Conservation (phyloP, 2,113 vertebrate genomes). For the Misgurnus mizolepis region DNA sequence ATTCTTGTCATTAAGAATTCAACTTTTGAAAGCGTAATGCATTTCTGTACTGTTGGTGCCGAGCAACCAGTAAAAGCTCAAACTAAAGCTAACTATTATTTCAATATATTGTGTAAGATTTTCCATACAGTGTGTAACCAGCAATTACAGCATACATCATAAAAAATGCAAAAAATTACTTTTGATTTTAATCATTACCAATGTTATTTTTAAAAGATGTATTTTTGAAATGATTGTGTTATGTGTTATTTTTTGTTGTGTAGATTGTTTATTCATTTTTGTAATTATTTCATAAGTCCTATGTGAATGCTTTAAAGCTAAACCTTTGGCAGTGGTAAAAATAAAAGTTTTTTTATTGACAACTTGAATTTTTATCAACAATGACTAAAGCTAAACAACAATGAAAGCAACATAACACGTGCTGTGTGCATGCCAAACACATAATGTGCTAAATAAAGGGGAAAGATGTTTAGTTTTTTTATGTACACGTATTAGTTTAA, state of each 20-base stretch:
- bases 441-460: conserved; percentile 52
- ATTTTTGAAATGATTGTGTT: conserved; percentile 51
- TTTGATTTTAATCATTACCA: conserved; percentile 21
- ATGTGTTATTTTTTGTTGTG: conserved; percentile 52
- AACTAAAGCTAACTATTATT: neutral
- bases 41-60: neutral
- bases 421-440: conserved; percentile 52
- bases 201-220: conserved; percentile 25
- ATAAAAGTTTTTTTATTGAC: conserved; percentile 25
- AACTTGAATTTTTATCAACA: conserved; percentile 44
- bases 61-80: neutral
- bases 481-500: conserved; percentile 50
- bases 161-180: neutral
- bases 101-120: conserved; percentile 11
- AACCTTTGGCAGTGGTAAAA: conserved; percentile 35
- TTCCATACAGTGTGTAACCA: conserved; percentile 45
- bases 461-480: conserved; percentile 32
- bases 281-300: conserved; percentile 50
- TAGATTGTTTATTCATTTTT: conserved; percentile 51
- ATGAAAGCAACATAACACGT: conserved; percentile 42
- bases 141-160: conserved; percentile 19
- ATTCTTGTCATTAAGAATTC: neutral
- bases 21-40: neutral
- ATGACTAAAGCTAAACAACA: conserved; percentile 47
- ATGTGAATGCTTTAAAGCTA: conserved; percentile 44